A percentile compares a stretch with the other conserved stretches of the same genome.
Conservation (phyloP, 2,113 vertebrate species). For the Apaloderma vittatum region DNA sequence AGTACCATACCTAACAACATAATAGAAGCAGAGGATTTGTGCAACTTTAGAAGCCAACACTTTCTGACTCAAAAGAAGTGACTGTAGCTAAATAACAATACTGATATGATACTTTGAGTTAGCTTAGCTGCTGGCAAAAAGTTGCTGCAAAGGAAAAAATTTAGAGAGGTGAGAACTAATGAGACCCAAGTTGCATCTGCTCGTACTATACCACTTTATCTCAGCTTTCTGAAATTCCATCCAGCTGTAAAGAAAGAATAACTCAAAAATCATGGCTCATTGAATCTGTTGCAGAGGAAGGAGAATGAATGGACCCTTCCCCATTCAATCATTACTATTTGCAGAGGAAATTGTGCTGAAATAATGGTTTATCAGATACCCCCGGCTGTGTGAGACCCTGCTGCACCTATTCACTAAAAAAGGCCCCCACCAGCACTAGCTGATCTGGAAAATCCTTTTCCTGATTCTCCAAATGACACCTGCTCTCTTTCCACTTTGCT, state of each 20-base stretch:
- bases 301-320: conserved; percentile 20
- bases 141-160: neutral
- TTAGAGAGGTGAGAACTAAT: neutral
- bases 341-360: conserved; percentile 43
- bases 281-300: conserved; percentile 3
- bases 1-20: neutral
- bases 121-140: neutral
- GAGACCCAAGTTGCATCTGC: neutral
- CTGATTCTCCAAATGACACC: neutral
- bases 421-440: neutral
- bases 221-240: neutral
- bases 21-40: neutral
- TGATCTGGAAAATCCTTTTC: conserved; percentile 1
- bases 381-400: neutral
- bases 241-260: conserved; percentile 22
- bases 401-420: neutral
- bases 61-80: neutral
- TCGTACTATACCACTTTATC: neutral
- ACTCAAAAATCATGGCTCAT: conserved; percentile 30
- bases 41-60: neutral
- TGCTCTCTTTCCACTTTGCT: neutral
- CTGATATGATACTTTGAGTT: neutral
- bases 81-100: neutral
- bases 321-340: neutral
- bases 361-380: neutral